These are phyloP conservation scores for Tryphoninae sp. DNA, from an alignment of 2,888 invertebrate species.

Conservation along the genomic window DNA sequence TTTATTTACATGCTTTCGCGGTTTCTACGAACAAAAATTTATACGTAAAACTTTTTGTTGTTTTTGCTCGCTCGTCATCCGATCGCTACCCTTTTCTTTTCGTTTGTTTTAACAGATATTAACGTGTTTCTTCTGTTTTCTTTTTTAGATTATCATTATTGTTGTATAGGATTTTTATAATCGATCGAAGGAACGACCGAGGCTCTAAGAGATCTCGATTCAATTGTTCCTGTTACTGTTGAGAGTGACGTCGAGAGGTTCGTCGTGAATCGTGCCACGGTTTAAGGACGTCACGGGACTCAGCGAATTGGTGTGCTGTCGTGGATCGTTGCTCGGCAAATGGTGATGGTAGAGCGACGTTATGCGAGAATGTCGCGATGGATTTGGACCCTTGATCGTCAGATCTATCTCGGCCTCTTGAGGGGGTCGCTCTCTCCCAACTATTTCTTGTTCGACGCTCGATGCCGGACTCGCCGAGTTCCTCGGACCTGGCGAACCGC, in stretches of 20 bases:
- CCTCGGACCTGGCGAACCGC: constrained; percentile 73
- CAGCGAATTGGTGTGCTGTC: constrained; percentile 69
- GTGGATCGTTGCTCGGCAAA: constrained; percentile 66
- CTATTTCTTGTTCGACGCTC: constrained; percentile 63
- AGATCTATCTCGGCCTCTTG: constrained; percentile 80
- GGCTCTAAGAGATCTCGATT: constrained; percentile 14
- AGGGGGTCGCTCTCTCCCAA: constrained; percentile 61
- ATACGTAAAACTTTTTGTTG: constrained; percentile 3
- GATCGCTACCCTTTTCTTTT: background rate
- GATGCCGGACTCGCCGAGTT: constrained; percentile 71
- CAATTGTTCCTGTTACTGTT: constrained; percentile 75
- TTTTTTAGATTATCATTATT: constrained; percentile 27
- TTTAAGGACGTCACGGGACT: constrained; percentile 59
- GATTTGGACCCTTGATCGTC: constrained; percentile 76
- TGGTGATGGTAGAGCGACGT: constrained; percentile 69
- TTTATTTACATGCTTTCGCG: constrained; percentile 57
- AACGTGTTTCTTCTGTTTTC: constrained; percentile 24
- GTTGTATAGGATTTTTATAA: constrained; percentile 20
- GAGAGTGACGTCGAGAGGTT: constrained; percentile 79
- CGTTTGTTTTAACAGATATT: constrained; percentile 17
- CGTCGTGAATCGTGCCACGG: constrained; percentile 71
- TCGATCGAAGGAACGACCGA: constrained; percentile 5
- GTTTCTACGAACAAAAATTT: constrained; percentile 19
- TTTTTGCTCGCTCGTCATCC: background rate
- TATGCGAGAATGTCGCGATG: constrained; percentile 70